Evolutionary conservation across 1,140 invertebrate species (phyloP), one percentile per base, ranked within the genome.

Genomic region (Nasonia vitripennis): DNA sequence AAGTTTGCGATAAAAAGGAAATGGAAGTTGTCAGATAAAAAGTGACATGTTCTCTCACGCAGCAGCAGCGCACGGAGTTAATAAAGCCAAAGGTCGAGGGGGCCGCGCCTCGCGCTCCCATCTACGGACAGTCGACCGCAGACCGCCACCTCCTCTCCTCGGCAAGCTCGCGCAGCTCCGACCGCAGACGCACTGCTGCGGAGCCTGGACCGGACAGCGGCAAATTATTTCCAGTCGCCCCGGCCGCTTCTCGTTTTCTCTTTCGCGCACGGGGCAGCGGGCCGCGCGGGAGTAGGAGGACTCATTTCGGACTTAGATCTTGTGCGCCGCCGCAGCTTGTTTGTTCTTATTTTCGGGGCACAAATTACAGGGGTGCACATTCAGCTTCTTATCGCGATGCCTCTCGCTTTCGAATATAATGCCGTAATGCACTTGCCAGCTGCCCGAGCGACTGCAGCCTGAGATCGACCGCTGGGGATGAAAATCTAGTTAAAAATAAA

Each of bases 41-140:
- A 77, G 45, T 51, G 74, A 77, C 74, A 77, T 51, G 74, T 77
- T 77, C 45, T 77, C 74, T 77, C 68, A 71, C 23, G 68, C 68
- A 71, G 23, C 9, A 23, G 83, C 84, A 73, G 86, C 87, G 85
- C 34, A 37, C 86, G 86, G 88, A 90, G 91, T 91, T 92, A 91
- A 92, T 92, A 92, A 91, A 92, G 90, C 90, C 86, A 89, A 87
- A 84, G 89, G 89, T 89, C 88, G 89, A 88, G 88, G 75, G 20
- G 74, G 17, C 14, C 2, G 74, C 11, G 41, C 6, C 34, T 3
- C 34, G 34, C 41, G 14, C 48, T 87, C 89, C 89, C 91, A 91
- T 92, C 90, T 90, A 89, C 88, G 87, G 88, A 86, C 86, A 83
- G 84, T 17, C 88, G 86, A 90, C 89, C 89, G 87, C 89, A 78